Conservation (phyloP, 2,888 invertebrate genomes). For the Xestobium rufovillosum region DNA sequence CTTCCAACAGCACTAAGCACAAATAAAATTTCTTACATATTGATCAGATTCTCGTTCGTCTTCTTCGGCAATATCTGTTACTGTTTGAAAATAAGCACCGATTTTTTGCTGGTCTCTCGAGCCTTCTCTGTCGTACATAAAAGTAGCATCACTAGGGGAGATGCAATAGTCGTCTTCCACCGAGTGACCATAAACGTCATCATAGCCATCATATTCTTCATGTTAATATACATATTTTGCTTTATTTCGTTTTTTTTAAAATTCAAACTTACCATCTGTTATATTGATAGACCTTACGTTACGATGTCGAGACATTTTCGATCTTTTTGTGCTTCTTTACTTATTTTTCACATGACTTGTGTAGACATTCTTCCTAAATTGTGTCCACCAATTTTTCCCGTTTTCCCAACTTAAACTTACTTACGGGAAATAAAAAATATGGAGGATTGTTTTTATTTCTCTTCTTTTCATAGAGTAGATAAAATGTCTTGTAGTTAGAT, state of each 20-base stretch:
- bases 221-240: slow-evolving; percentile 22
- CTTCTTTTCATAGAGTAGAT: too few relatives aligned
- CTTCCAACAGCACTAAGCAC: too few relatives aligned
- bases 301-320: slow-evolving; percentile 79
- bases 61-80: slow-evolving; percentile 66
- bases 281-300: slow-evolving; percentile 78
- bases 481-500: too few relatives aligned
- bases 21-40: too few relatives aligned
- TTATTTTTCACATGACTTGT: too few relatives aligned
- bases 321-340: too few relatives aligned
- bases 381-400: too few relatives aligned
- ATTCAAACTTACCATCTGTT: slow-evolving; percentile 56
- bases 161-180: slow-evolving; percentile 88
- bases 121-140: slow-evolving; percentile 71
- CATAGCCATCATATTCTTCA: slow-evolving; percentile 81
- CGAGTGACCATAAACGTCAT: slow-evolving; percentile 88
- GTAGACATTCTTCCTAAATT: too few relatives aligned
- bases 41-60: slow-evolving; percentile 50
- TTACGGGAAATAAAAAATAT: too few relatives aligned
- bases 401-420: too few relatives aligned
- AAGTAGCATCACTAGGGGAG: slow-evolving; percentile 80
- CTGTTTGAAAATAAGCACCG: slow-evolving; percentile 60
- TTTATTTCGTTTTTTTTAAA: slow-evolving; percentile 9
- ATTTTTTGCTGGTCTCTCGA: slow-evolving; percentile 61
- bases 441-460: too few relatives aligned